Evolutionary conservation across 2,797 vertebrate genomes (phyloP), one percentile per base, ranked within the genome.

Genomic region (Eleutherodactylus coqui): DNA sequence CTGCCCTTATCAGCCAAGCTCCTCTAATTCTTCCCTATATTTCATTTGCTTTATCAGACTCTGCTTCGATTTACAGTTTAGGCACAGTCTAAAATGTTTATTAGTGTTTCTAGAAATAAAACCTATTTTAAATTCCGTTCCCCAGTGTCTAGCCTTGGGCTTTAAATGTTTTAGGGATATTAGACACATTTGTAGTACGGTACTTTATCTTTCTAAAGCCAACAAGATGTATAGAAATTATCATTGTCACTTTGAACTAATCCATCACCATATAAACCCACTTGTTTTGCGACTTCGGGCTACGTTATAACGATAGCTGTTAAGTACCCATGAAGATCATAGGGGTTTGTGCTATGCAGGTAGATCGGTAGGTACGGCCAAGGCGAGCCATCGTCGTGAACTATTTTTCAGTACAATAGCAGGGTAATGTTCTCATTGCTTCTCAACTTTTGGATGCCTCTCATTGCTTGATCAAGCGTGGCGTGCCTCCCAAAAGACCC

Each of bases 41-140:
- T 83, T 79, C 45, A 79, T 87, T 79, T 76, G 49, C 49, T 84
- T 76, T 81, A 51, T 85, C 77, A 41, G 47, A 36, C 47, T 69
- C 62, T 41, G 67, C 53, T 70, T 41, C 34, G 24, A 85, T 75
- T 79, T 87, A 84, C 34, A 64, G 67, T 75, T 72, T 83, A 43
- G 51, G 27, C 86, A 29, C 24, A 36, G 24, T 67, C 64, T 70
- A 72, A 86, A 86, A 78, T 83, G 51, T 73, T 58, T 75, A 73
- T 83, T 75, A 58, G 51, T 29, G 21, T 43, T 60, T 58, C 69
- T 58, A 21, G 49, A 73, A 73, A 82, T 69, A 51, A 73, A 82
- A 58, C n/a, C 29, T 14, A 41, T 55, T 58, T 32, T 29, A 72
- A 3, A 43, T 72, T 55, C 32, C n/a, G 7, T 11, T 69, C 34